These are phyloP conservation scores for Drosophila mojavensis DNA, from an alignment of 1,140 invertebrate species.

Conservation along the genomic window DNA sequence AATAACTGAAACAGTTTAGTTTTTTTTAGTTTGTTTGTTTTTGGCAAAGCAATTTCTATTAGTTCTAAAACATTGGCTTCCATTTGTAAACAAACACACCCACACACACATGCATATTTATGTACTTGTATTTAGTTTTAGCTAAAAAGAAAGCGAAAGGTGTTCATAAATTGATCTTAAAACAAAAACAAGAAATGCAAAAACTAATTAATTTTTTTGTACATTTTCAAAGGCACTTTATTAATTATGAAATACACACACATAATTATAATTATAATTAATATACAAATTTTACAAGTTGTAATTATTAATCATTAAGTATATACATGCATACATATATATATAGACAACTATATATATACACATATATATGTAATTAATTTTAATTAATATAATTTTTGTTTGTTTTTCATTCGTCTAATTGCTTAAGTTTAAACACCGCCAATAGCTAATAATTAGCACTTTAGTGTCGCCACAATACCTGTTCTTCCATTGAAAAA, in stretches of 20 bases:
- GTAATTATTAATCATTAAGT: slow-evolving; percentile 60
- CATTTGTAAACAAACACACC: slow-evolving; percentile 63
- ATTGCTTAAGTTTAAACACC: slow-evolving; percentile 73
- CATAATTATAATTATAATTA: slow-evolving; percentile 58
- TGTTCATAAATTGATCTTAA: slow-evolving; percentile 60
- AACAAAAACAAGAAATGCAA: slow-evolving; percentile 13
- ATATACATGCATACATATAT: slow-evolving; percentile 30
- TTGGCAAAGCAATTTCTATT: slow-evolving; percentile 20
- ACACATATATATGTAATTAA: slow-evolving; percentile 26
- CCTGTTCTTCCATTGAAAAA: slow-evolving; percentile 76
- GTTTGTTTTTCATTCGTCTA: slow-evolving; percentile 67
- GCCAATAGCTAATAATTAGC: slow-evolving; percentile 82
- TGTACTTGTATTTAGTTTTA: slow-evolving; percentile 55
- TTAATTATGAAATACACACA: slow-evolving; percentile 51
- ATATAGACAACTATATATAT: too few relatives aligned
- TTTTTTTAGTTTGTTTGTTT: not conserved
- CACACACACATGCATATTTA: slow-evolving; percentile 41
- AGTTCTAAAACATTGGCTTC: slow-evolving; percentile 73
- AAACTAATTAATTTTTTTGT: slow-evolving; percentile 34
- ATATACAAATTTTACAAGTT: slow-evolving; percentile 25
- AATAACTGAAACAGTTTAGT: slow-evolving; percentile 59
- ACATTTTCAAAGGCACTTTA: slow-evolving; percentile 60
- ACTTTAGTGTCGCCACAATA: slow-evolving; percentile 80
- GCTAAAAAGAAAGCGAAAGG: slow-evolving; percentile 43
- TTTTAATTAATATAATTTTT: slow-evolving; percentile 29